Conservation (phyloP, 2,797 vertebrate species). For the Gymnopithys bicolor region DNA sequence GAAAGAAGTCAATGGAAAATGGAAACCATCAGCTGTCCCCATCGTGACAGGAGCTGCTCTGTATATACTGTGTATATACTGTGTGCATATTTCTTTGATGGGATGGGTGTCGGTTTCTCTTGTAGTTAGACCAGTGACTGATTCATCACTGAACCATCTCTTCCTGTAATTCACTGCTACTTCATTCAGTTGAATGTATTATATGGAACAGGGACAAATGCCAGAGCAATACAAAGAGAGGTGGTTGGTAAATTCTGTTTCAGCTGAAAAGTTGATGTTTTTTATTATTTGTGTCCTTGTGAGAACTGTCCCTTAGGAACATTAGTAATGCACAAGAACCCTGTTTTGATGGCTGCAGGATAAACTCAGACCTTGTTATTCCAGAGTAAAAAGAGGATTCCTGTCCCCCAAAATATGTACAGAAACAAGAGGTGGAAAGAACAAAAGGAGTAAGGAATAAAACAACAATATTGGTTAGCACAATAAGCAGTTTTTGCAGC, state of each 20-base stretch:
- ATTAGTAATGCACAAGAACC: background rate
- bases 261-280: background rate
- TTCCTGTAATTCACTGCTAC: constrained; percentile 46
- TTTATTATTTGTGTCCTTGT: background rate
- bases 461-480: background rate
- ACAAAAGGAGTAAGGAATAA: background rate
- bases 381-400: background rate
- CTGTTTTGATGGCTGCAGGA: background rate
- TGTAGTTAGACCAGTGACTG: constrained; percentile 41
- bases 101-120: constrained; percentile 16
- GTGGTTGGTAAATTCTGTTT: background rate
- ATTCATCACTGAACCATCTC: constrained; percentile 42
- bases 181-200: constrained; percentile 8
- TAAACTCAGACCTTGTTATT: background rate
- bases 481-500: background rate
- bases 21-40: background rate
- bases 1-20: background rate
- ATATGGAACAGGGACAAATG: constrained; percentile 3
- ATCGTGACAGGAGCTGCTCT: background rate
- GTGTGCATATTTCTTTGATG: background rate
- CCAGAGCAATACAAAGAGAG: background rate
- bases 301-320: background rate
- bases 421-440: background rate
- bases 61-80: background rate
- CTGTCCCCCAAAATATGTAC: background rate